A percentile compares a stretch with the other conserved stretches of the same genome.
Conservation (phyloP, 2,113 vertebrate species). For the Prinia subflava region DNA sequence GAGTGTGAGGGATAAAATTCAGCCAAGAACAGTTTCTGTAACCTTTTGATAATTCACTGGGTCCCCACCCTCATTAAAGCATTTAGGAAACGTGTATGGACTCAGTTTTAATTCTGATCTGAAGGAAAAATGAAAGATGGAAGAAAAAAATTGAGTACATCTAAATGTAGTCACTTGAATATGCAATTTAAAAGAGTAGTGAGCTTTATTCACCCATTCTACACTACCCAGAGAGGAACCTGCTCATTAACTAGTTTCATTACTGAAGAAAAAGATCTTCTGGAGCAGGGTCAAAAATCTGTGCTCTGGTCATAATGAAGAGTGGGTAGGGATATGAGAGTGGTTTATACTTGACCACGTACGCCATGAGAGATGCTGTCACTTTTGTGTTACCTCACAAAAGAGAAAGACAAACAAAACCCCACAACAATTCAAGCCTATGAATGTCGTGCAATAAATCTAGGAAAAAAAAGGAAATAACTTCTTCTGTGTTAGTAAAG, state of each 20-base stretch:
- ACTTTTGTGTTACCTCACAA: neutral
- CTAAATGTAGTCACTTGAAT: neutral
- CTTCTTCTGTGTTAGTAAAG: neutral
- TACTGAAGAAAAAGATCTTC: neutral
- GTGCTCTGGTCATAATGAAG: neutral
- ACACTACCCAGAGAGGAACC: neutral
- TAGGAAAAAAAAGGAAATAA: neutral
- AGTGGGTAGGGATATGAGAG: rapidly evolving
- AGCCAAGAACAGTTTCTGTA: neutral
- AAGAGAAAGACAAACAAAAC: neutral
- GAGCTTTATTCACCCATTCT: neutral
- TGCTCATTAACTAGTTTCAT: neutral
- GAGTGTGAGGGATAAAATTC: neutral
- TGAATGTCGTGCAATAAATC: neutral
- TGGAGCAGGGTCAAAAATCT: neutral
- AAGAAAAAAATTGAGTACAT: neutral
- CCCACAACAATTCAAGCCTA: neutral
- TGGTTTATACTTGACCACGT: rapidly evolving
- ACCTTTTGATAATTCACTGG: neutral
- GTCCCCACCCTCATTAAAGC: neutral
- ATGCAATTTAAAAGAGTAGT: neutral
- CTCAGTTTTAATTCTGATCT: neutral
- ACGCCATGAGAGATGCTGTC: neutral
- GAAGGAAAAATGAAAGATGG: neutral
- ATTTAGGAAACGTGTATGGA: neutral